Conservation (phyloP, 1,140 invertebrate genomes). For the Matsumurasca onukii region DNA sequence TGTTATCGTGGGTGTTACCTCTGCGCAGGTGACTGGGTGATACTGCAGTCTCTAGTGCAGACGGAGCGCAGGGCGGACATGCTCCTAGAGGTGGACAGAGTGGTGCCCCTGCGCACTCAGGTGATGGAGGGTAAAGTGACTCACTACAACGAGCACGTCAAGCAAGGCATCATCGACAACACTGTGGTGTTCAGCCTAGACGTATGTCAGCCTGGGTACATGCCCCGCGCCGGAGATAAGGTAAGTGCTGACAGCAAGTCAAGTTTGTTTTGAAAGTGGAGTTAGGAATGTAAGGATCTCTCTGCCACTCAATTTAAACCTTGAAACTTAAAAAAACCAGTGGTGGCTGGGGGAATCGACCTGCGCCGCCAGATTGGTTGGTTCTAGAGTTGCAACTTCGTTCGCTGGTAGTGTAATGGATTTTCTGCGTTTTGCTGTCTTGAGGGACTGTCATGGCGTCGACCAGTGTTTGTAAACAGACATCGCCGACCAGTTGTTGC, state of each 20-base stretch:
- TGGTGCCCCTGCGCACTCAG: conserved; percentile 56
- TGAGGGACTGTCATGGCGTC: no score
- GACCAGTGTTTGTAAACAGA: no score
- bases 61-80: conserved; percentile 48
- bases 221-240: conserved; percentile 56
- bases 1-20: no score
- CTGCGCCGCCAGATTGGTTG: no score
- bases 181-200: conserved; percentile 57
- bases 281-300: no score
- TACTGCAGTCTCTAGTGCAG: conserved; percentile 56
- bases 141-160: conserved; percentile 50
- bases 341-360: no score
- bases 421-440: no score
- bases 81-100: background rate
- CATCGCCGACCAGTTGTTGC: no score
- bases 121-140: conserved; percentile 54
- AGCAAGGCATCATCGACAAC: conserved; percentile 54
- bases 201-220: conserved; percentile 53
- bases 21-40: conserved; percentile 60
- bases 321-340: no score
- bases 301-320: no score
- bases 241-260: conserved; percentile 32
- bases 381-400: no score
- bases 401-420: no score
- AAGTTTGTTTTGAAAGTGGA: background rate